These are phyloP conservation scores for Blastomussa wellsi DNA, from an alignment of 92 coral and sea anemone genomes.

Conservation along the genomic window DNA sequence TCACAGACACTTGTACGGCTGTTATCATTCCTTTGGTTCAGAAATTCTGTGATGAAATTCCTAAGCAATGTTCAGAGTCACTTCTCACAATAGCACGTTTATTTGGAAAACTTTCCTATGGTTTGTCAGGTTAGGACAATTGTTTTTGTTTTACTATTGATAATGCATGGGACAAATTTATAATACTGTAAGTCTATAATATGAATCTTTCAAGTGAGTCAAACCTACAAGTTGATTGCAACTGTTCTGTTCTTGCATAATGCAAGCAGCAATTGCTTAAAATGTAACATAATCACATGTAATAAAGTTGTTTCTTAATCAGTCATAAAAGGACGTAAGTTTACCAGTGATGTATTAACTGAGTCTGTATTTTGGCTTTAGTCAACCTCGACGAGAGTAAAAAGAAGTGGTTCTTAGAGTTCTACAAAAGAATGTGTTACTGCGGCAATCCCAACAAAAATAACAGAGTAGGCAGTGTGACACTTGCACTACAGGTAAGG, in stretches of 20 bases:
- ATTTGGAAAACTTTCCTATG: slow-evolving; percentile 96
- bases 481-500: slow-evolving; percentile 86
- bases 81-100: slow-evolving; percentile 80
- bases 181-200: too few species aligned
- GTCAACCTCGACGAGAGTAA: slow-evolving; percentile 91
- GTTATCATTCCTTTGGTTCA: slow-evolving; percentile 87
- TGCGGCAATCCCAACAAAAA: slow-evolving; percentile 88
- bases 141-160: neutral
- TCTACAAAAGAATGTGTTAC: slow-evolving; percentile 76
- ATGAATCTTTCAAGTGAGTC: too few species aligned
- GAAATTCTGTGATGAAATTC: slow-evolving; percentile 84
- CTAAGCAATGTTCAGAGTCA: slow-evolving; percentile 67
- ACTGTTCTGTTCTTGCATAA: too few species aligned
- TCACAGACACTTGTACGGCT: slow-evolving; percentile 84
- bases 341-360: too few species aligned
- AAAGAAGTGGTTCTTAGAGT: slow-evolving; percentile 95
- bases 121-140: slow-evolving; percentile 75
- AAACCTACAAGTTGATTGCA: too few species aligned
- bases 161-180: too few species aligned
- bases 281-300: too few species aligned
- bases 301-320: neutral
- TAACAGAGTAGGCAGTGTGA: slow-evolving; percentile 86
- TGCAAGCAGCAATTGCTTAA: too few species aligned
- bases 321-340: too few species aligned
- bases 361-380: slow-evolving; percentile 35